Evolutionary conservation across 2,113 vertebrate genomes (phyloP).

Genomic region (Silurus asotus): DNA sequence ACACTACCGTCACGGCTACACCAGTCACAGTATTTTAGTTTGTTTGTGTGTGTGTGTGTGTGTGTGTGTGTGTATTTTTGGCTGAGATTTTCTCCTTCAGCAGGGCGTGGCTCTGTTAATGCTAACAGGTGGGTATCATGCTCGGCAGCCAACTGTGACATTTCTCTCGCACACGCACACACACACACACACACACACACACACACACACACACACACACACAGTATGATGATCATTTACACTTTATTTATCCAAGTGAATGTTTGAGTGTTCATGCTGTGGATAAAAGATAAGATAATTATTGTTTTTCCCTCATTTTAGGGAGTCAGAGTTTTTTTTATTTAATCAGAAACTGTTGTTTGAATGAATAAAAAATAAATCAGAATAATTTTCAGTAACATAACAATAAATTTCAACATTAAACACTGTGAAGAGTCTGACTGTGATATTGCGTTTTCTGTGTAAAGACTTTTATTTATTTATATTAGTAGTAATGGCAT

Average conservation of each 20-base stretch:
- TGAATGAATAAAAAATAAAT: too few species aligned
- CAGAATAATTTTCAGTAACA: too few species aligned
- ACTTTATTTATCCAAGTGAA: not conserved
- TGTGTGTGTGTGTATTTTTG: slow-evolving; percentile 9
- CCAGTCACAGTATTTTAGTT: not conserved
- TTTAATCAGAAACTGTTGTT: too few species aligned
- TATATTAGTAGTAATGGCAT: not conserved
- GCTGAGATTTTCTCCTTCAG: slow-evolving; percentile 2
- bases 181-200: slow-evolving; percentile 7
- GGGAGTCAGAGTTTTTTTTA: too few species aligned
- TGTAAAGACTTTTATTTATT: too few species aligned
- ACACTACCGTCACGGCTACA: not conserved
- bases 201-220: not conserved
- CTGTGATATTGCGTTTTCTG: too few species aligned
- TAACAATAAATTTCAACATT: too few species aligned
- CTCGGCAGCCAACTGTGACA: slow-evolving; percentile 37
- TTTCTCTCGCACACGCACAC: slow-evolving; percentile 20
- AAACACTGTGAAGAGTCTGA: too few species aligned
- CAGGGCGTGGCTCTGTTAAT: slow-evolving; percentile 21
- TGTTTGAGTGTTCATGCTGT: not conserved
- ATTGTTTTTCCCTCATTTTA: too few species aligned
- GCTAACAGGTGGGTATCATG: slow-evolving; percentile 41
- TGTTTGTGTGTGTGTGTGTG: not conserved
- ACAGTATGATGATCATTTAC: not conserved
- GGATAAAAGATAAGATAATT: too few species aligned